These are phyloP conservation scores for Polyodon spathula DNA, from an alignment of 2,113 vertebrate species.

Conservation along the genomic window DNA sequence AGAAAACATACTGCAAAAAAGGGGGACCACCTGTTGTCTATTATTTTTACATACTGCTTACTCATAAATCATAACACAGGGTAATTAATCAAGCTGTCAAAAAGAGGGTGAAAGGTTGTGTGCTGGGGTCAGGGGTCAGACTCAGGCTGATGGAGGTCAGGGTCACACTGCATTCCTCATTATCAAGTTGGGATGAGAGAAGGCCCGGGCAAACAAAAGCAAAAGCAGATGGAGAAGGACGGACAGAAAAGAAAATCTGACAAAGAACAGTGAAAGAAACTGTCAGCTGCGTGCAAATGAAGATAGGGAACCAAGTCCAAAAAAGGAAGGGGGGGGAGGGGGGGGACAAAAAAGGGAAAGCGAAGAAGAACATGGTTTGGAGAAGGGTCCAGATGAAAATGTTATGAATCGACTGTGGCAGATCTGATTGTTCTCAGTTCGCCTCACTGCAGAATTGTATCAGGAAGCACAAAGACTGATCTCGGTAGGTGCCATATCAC, in stretches of 20 bases:
- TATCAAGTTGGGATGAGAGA: slow-evolving; percentile 99
- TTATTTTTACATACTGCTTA: slow-evolving; percentile 99
- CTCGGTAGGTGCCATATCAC: slow-evolving; percentile 43
- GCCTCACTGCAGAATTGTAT: slow-evolving; percentile 34
- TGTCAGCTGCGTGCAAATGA: slow-evolving; percentile 89
- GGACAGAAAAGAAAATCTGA: slow-evolving; percentile 59
- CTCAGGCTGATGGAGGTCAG: slow-evolving; percentile 97
- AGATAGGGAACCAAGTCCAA: slow-evolving; percentile 62
- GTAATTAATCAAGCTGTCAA: slow-evolving; percentile 99
- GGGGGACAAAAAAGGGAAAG: slow-evolving; percentile 24
- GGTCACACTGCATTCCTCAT: slow-evolving; percentile 99
- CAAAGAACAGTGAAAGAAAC: slow-evolving; percentile 89
- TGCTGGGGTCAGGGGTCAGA: slow-evolving; percentile 87
- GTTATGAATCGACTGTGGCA: slow-evolving; percentile 58
- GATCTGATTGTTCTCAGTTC: slow-evolving; percentile 59
- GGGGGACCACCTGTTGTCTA: slow-evolving; percentile 99
- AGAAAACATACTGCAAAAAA: slow-evolving; percentile 72
- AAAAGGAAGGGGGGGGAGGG: slow-evolving; percentile 31
- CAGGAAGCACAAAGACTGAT: slow-evolving; percentile 54
- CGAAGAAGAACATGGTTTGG: slow-evolving; percentile 29
- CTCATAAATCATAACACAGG: slow-evolving; percentile 99
- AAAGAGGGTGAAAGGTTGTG: slow-evolving; percentile 86
- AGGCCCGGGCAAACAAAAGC: slow-evolving; percentile 96
- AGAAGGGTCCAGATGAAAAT: slow-evolving; percentile 43
- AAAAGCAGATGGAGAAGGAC: slow-evolving; percentile 93